These are phyloP conservation scores for Pterocles orientalis DNA, from an alignment of 2,113 vertebrate genomes.

Conservation along the genomic window DNA sequence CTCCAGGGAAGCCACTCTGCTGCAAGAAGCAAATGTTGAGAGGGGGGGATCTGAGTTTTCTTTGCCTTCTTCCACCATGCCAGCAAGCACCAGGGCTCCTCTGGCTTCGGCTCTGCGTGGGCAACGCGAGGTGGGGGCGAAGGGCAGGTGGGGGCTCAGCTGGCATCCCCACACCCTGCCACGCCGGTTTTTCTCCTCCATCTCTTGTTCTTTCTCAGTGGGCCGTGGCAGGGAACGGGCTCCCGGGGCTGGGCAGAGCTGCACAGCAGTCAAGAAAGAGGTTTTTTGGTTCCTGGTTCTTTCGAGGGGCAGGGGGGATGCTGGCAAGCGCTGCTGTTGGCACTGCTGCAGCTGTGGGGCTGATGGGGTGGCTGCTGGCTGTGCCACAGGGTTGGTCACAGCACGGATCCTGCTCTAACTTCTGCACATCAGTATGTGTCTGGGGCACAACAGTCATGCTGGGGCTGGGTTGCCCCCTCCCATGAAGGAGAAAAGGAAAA, in stretches of 20 bases:
- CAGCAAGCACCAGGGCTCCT: neutral
- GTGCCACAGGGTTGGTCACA: neutral
- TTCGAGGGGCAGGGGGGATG: accelerated
- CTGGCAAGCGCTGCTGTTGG: accelerated
- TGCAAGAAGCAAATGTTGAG: neutral
- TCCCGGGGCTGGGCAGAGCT: neutral
- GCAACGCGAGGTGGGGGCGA: neutral
- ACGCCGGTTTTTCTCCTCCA: conserved; percentile 33
- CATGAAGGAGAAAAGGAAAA: neutral
- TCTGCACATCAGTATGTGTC: accelerated
- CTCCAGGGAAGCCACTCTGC: neutral
- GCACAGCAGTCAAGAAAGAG: neutral
- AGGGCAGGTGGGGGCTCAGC: neutral
- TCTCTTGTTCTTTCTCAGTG: neutral
- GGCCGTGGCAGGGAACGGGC: neutral
- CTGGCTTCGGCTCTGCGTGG: neutral
- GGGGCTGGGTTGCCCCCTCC: neutral
- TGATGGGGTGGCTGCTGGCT: neutral
- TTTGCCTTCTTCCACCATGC: neutral
- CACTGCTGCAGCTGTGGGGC: accelerated
- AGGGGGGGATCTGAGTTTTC: neutral
- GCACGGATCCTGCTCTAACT: neutral
- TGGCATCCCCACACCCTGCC: neutral
- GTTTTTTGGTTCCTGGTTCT: neutral
- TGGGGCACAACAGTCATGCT: accelerated